Conservation (phyloP, 1,140 invertebrate genomes). For the Uloborus diversus region DNA sequence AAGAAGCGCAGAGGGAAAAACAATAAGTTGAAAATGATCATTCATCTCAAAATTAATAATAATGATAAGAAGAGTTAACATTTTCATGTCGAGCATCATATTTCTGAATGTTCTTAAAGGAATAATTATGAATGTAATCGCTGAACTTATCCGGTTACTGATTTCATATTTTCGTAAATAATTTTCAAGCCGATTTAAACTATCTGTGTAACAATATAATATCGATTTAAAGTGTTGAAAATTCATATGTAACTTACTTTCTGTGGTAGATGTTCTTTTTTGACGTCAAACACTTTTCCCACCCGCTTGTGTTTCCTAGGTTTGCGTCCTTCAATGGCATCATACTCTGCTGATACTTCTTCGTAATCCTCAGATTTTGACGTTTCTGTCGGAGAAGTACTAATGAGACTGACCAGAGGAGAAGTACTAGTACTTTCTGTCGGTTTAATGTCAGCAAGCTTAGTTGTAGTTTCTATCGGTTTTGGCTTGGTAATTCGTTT, state of each 20-base stretch:
- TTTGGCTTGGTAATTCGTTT: not conserved
- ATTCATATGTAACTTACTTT: not conserved
- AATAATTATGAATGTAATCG: constrained; percentile 17
- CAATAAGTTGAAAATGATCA: too few relatives aligned
- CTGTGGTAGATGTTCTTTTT: not conserved
- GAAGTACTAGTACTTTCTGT: not conserved
- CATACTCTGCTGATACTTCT: constrained; percentile 30
- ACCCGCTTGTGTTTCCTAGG: constrained; percentile 19
- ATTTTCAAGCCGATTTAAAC: not conserved
- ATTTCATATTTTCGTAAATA: not conserved
- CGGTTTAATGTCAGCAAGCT: not conserved
- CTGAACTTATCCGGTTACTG: not conserved
- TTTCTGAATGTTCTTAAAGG: too few relatives aligned
- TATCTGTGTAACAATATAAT: not conserved
- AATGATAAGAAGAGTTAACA: too few relatives aligned
- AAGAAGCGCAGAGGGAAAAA: too few relatives aligned
- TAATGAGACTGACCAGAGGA: not conserved
- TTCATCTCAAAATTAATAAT: too few relatives aligned
- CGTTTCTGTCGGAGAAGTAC: too few relatives aligned
- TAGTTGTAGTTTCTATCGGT: not conserved
- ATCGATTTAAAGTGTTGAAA: not conserved
- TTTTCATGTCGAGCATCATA: too few relatives aligned
- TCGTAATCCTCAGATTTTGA: not conserved
- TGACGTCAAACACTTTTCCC: constrained; percentile 23
- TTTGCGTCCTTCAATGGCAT: constrained; percentile 40